Conservation (phyloP, 2,113 vertebrate genomes). For the Arenaria interpres region DNA sequence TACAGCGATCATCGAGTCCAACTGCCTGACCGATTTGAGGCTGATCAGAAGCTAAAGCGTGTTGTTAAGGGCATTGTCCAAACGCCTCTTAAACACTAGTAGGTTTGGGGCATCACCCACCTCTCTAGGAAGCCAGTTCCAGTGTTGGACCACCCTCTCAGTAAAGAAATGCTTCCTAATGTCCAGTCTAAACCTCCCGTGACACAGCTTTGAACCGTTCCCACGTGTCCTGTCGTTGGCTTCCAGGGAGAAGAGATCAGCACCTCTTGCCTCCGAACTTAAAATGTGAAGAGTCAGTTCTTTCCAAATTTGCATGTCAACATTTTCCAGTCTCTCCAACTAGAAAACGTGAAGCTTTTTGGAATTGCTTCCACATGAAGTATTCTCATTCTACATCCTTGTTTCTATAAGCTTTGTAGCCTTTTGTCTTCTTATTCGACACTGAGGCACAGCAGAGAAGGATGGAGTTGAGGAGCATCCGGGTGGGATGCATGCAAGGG, state of each 20-base stretch:
- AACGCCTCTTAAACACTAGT: not conserved
- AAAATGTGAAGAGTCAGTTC: not conserved
- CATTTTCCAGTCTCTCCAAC: not conserved
- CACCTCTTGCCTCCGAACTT: not conserved
- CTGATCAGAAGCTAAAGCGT: not conserved
- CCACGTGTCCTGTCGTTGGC: accelerated
- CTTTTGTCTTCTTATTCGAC: not conserved
- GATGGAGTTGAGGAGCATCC: not conserved
- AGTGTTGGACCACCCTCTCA: not conserved
- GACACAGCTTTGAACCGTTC: not conserved
- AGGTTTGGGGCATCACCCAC: not conserved
- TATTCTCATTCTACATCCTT: not conserved
- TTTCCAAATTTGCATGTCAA: not conserved
- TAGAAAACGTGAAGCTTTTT: not conserved
- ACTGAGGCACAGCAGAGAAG: not conserved
- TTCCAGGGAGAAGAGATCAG: not conserved
- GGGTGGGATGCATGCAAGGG: not conserved
- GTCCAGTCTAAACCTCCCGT: not conserved
- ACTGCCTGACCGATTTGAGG: not conserved
- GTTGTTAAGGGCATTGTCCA: not conserved
- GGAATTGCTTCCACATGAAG: not conserved
- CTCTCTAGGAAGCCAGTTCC: not conserved
- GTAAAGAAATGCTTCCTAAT: not conserved
- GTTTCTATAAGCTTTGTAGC: not conserved
- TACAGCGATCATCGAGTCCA: not conserved